A percentile compares a stretch with the other conserved stretches of the same genome.
phyloP scores from a whole-genome alignment of 1,140 invertebrate species.

The Theocolax elegans region DNA sequence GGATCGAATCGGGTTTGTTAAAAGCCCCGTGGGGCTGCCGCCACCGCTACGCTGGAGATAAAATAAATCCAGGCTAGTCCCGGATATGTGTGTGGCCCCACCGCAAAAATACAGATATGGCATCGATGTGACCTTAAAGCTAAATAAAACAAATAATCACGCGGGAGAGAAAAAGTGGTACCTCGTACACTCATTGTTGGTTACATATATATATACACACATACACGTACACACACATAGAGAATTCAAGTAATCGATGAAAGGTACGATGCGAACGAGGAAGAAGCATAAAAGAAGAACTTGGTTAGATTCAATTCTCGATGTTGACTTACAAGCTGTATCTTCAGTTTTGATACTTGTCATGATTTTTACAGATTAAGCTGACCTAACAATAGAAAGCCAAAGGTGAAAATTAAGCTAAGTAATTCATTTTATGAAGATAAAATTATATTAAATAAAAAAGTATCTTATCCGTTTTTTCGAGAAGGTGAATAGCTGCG shows the following conservation, averaged over 20 bases:
- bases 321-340: too few relatives aligned
- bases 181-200: too few relatives aligned
- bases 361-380: too few relatives aligned
- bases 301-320: neutral
- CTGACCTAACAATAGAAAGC: too few relatives aligned
- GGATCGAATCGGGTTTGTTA: constrained; percentile 45
- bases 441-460: too few relatives aligned
- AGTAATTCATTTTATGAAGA: too few relatives aligned
- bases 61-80: constrained; percentile 41
- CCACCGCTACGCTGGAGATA: constrained; percentile 19
- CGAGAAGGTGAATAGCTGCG: too few relatives aligned
- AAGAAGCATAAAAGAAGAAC: neutral
- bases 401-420: too few relatives aligned
- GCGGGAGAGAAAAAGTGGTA: neutral
- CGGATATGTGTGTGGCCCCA: neutral
- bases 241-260: neutral
- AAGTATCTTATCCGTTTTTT: too few relatives aligned
- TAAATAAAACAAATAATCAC: constrained; percentile 36
- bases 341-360: too few relatives aligned
- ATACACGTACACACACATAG: neutral
- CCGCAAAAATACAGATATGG: constrained; percentile 29
- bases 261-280: neutral
- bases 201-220: too few relatives aligned
- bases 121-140: constrained; percentile 23
- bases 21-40: constrained; percentile 41